phyloP scores from a whole-genome alignment of 2,113 vertebrate genomes.

The Malaclemys terrapin region DNA sequence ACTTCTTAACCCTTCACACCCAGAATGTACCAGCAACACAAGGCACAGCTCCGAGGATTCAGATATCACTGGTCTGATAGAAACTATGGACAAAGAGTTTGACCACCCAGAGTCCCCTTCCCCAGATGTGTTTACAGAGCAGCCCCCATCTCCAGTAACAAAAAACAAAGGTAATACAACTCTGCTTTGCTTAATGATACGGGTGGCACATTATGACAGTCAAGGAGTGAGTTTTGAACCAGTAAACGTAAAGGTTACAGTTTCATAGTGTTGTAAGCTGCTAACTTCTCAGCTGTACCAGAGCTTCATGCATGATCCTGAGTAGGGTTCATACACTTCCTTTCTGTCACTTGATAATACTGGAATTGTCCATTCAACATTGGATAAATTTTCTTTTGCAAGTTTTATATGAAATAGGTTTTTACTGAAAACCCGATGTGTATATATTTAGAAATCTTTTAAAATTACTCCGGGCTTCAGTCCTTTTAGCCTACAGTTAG shows the following conservation, averaged over 20 bases:
- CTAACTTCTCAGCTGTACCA: neutral
- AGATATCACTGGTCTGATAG: constrained; percentile 91
- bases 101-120: constrained; percentile 88
- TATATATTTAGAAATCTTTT: neutral
- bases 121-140: constrained; percentile 88
- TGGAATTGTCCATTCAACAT: fast-evolving
- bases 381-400: neutral
- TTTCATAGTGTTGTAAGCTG: neutral
- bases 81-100: constrained; percentile 97
- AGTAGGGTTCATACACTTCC: neutral
- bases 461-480: neutral
- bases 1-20: constrained; percentile 43
- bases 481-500: neutral
- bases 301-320: neutral
- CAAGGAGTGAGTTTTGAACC: neutral
- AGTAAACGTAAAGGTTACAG: neutral
- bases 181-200: neutral
- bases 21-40: constrained; percentile 73
- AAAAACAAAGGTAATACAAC: constrained; percentile 91
- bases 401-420: neutral
- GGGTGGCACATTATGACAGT: neutral
- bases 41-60: constrained; percentile 89
- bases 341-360: neutral
- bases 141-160: constrained; percentile 83
- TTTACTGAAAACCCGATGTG: neutral